Evolutionary conservation across 2,113 vertebrate genomes (phyloP), one percentile per base, ranked within the genome.

Genomic region (Isurus oxyrinchus): DNA sequence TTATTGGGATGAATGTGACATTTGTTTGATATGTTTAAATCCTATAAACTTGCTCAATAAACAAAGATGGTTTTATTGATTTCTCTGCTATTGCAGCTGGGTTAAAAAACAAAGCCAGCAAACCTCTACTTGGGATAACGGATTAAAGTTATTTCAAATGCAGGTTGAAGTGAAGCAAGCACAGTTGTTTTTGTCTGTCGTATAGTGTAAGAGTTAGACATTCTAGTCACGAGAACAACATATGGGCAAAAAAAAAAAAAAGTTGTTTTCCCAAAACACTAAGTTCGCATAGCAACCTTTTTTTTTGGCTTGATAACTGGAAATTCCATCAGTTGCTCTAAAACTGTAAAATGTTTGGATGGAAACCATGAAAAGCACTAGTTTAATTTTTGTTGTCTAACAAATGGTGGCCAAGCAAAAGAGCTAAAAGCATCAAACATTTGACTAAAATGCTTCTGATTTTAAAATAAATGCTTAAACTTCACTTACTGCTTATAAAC

Each of bases 181-280:
- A 49, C 40, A 21, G 59, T 44, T 40, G 10, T 49, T 27, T 72
- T 72, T 72, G 94, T 23, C 67, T 55, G 66, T 95, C 27, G 25
- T 55, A 59, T 69, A 69, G 27, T 35, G 49, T 72, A 11, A 72
- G 40, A 13, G 44, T 95, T 72, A 49, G 59, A 44, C 40, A 55
- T 55, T 72, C 94, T 25, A 53, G 69, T 95, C 94, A 95, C 67
- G 49, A 72, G 94, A 72, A 31, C n/a, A 95, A 66, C 94, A 72
- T 72, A 95, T 95, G 94, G 94, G 67, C 44, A 95, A 95, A 95
- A 95, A 55, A 95, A 95, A 95, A 55, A 49, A 76, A 95, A 53
- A n/a, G 11, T 53, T 95, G 66, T 95, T 72, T 95, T 72, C 94
- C 94, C 66, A 95, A 95, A 72, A 95, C 94, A 95, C 94, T 72